Evolutionary conservation across 2,888 invertebrate species (phyloP).

Genomic region (Cephus spinipes): DNA sequence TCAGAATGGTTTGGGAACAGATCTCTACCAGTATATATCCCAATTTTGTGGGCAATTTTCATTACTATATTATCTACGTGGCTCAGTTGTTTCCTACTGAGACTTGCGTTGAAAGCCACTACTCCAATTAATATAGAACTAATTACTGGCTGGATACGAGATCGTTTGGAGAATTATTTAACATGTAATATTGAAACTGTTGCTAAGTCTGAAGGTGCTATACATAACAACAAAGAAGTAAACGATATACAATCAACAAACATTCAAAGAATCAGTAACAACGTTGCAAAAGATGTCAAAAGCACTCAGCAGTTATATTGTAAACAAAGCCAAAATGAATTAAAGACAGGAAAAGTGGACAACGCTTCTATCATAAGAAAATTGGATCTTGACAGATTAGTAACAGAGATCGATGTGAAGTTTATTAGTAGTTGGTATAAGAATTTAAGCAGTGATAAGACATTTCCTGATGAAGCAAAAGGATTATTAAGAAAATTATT

Average conservation of each 20-base stretch:
- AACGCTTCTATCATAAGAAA: constrained; percentile 5
- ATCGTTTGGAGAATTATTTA: constrained; percentile 29
- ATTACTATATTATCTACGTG: constrained; percentile 53
- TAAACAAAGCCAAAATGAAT: not conserved
- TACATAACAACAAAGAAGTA: not conserved
- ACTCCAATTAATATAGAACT: constrained; percentile 45
- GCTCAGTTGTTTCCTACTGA: constrained; percentile 52
- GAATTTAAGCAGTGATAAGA: constrained; percentile 66
- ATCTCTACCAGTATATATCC: constrained; percentile 49
- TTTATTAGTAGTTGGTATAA: constrained; percentile 69
- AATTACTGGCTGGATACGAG: constrained; percentile 44
- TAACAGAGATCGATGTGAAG: constrained; percentile 66
- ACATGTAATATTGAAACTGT: not conserved
- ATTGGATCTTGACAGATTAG: constrained; percentile 51
- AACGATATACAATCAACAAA: not conserved
- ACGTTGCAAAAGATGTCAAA: not conserved
- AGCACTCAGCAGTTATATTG: not conserved
- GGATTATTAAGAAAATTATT: constrained; percentile 65
- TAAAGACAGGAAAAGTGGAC: not conserved
- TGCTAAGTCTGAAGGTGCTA: constrained; percentile 1
- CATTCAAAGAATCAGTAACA: not conserved
- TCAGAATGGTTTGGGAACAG: constrained; percentile 48
- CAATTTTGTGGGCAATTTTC: constrained; percentile 53
- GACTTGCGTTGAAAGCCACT: constrained; percentile 51
- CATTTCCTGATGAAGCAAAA: constrained; percentile 66